Conservation (phyloP, 2,888 invertebrate genomes). For the Nematopogon swammerdamellus region DNA sequence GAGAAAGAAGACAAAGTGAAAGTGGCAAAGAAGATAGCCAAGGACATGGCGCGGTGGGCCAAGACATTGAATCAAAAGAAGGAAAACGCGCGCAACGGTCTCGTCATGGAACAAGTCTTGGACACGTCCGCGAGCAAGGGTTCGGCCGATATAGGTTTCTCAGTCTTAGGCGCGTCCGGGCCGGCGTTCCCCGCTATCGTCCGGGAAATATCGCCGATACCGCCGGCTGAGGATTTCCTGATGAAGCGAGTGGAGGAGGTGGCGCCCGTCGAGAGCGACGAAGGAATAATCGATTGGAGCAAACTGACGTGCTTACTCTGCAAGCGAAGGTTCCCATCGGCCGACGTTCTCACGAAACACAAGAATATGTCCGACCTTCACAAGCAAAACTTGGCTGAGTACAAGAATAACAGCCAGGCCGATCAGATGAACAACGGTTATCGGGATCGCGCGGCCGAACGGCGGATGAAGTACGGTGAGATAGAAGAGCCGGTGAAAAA, state of each 20-base stretch:
- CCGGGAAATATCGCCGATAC: conserved; percentile 31
- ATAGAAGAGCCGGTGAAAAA: conserved; percentile 62
- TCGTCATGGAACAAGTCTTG: conserved; percentile 43
- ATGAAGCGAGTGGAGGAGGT: conserved; percentile 49
- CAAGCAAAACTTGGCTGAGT: conserved; percentile 74
- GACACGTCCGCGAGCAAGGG: conserved; percentile 59
- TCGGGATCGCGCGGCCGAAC: conserved; percentile 94
- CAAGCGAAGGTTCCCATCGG: conserved; percentile 89
- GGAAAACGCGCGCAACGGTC: conserved; percentile 56
- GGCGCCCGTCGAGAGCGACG: conserved; percentile 61
- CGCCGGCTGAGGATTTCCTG: conserved; percentile 30
- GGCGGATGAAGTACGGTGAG: conserved; percentile 90
- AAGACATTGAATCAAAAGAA: conserved; percentile 96
- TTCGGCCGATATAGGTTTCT: conserved; percentile 91
- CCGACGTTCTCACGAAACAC: conserved; percentile 87
- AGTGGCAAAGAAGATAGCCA: conserved; percentile 96
- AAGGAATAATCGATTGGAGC: conserved; percentile 80
- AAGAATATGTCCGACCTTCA: conserved; percentile 92
- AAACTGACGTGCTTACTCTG: conserved; percentile 93
- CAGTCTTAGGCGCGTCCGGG: conserved; percentile 74
- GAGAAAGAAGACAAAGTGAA: conserved; percentile 92
- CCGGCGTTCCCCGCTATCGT: conserved; percentile 28
- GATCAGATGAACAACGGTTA: conserved; percentile 51
- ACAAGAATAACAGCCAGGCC: conserved; percentile 38
- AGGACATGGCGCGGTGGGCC: conserved; percentile 87